Evolutionary conservation across 2,797 vertebrate species (phyloP).

Genomic region (Onychomys leucogaster): DNA sequence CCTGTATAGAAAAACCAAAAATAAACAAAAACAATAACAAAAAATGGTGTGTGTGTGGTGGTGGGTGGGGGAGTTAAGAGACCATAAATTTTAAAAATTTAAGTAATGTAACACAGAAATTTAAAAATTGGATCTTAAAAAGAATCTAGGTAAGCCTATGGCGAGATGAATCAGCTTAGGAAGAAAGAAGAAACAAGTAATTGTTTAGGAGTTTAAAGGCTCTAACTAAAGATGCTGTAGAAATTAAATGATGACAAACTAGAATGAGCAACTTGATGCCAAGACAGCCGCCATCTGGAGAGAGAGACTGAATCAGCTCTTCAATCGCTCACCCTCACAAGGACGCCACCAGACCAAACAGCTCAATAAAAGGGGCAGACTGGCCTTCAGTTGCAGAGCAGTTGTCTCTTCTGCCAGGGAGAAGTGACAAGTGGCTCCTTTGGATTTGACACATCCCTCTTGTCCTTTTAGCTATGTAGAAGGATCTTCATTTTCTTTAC

Average conservation of each 20-base stretch:
- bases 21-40: no score
- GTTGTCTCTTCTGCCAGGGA: background rate
- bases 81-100: slow-evolving; percentile 23
- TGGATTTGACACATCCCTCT: background rate
- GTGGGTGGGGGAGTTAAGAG: background rate
- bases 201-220: background rate
- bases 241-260: slow-evolving; percentile 52
- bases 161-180: background rate
- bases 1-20: no score
- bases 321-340: background rate
- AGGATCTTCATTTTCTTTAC: slow-evolving; percentile 21
- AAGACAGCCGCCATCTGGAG: background rate
- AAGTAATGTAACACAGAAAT: background rate
- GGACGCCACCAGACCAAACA: background rate
- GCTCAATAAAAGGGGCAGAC: background rate
- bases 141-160: background rate
- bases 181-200: background rate
- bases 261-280: background rate
- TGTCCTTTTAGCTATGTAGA: background rate
- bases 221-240: background rate
- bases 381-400: background rate
- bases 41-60: background rate
- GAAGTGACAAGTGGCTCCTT: background rate
- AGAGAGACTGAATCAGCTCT: background rate
- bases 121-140: slow-evolving; percentile 12